Evolutionary conservation across 2,113 vertebrate species (phyloP).

Genomic region (Candoia aspera): DNA sequence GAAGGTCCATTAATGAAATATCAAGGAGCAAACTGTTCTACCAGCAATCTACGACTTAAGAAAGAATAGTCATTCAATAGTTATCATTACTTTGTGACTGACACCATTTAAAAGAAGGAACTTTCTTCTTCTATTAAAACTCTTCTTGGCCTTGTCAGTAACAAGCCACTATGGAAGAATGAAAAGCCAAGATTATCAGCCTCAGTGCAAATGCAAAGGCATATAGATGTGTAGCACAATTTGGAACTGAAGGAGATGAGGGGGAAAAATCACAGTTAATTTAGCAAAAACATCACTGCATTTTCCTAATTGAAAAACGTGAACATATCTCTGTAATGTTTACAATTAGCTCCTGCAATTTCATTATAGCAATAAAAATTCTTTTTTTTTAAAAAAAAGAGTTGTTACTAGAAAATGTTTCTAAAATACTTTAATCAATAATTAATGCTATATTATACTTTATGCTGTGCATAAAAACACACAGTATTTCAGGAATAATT

Average conservation of each 20-base stretch:
- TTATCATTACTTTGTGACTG: background rate
- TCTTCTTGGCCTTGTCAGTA: background rate
- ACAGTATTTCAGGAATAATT: background rate
- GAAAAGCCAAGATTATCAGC: background rate
- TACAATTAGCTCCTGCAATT: conserved; percentile 4
- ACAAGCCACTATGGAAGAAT: background rate
- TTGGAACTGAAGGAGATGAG: background rate
- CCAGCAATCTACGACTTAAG: background rate
- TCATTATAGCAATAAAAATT: conserved; percentile 19
- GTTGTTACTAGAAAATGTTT: background rate
- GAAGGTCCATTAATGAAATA: background rate
- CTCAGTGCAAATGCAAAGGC: background rate
- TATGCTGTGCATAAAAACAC: background rate
- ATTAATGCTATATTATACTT: conserved; percentile 12
- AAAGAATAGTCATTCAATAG: background rate
- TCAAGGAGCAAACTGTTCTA: background rate
- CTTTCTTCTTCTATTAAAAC: background rate
- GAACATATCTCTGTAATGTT: background rate
- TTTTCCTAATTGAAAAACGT: conserved; percentile 12
- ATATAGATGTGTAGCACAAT: background rate
- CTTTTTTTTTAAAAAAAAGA: background rate
- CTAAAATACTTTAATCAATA: conserved; percentile 12
- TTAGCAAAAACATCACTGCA: background rate
- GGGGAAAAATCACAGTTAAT: background rate
- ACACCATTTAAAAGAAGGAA: background rate